phyloP scores from a whole-genome alignment of 2,797 vertebrate genomes.

The Pipistrellus pygmaeus region DNA sequence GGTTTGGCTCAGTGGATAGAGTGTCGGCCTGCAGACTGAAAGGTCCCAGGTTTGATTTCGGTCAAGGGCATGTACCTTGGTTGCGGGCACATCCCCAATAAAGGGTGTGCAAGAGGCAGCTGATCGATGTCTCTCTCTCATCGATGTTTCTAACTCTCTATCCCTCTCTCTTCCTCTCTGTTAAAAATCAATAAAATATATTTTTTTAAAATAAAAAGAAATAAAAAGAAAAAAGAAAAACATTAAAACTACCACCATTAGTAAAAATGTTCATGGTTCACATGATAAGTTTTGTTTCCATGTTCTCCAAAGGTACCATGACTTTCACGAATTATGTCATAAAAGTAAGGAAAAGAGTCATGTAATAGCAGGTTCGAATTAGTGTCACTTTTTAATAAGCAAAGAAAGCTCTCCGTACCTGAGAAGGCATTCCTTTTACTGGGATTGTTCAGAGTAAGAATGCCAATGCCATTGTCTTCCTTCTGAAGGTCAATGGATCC shows the following conservation, averaged over 20 bases:
- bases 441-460: slow-evolving; percentile 95
- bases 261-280: neutral
- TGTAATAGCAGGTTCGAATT: neutral
- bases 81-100: too few species aligned
- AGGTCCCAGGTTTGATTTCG: too few species aligned
- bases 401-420: slow-evolving; percentile 87
- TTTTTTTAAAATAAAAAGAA: neutral
- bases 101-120: too few species aligned
- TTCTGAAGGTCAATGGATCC: slow-evolving; percentile 94
- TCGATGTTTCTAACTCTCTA: too few species aligned
- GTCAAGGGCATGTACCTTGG: too few species aligned
- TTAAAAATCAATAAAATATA: too few species aligned
- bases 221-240: neutral
- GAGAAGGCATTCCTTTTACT: slow-evolving; percentile 96
- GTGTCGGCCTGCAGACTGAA: too few species aligned
- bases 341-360: neutral
- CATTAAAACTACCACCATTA: slow-evolving; percentile 21
- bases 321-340: slow-evolving; percentile 19
- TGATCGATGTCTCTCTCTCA: too few species aligned
- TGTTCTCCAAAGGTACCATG: neutral
- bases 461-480: slow-evolving; percentile 91
- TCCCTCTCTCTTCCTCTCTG: too few species aligned
- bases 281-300: neutral
- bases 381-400: neutral
- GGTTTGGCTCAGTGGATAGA: too few species aligned